Base-by-base conservation (phyloP, 1,140 invertebrate genomes). In the Rhopalosiphum maidis region DNA sequence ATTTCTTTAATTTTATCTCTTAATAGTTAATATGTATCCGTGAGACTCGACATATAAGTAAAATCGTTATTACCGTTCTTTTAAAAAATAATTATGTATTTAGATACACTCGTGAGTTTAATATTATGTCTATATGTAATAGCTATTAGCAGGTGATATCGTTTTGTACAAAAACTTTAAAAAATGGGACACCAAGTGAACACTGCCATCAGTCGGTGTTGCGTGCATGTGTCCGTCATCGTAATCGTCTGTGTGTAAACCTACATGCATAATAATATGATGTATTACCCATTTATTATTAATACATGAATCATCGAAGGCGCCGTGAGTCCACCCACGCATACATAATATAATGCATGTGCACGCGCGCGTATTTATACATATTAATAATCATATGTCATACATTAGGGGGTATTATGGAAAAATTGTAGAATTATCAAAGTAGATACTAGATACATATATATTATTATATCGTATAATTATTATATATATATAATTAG, bases 191-290 rank as follows among this genome's bases (percentile, higher is more conserved):
- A 41, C 23, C 37, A 23, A 85, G 22, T 41, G 37, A 43, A 15
- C 23, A 43, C 83, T 77, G 60, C 60, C n/a, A 77, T 77, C 30
- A 15, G 60, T n/a, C 60, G 60, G 30, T 5, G n/a, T 77, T 77
- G 60, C 60, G 60, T 77, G 30, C 60, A 77, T 77, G 60, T 77
- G 60, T 68, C n/a, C 60, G n/a, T 77, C 60, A n/a, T 77, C 60
- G 60, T 77, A 15, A 77, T 77, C 30, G 60, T n/a, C 60, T 30
- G 37, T 23, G 22, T 43, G 83, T 85, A 85, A 85, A 41, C 11
- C 4, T 85, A 77, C 60, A 77, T 35, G 60, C 60, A 77, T 41
- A 85, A 85, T 85, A 9, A 85, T 85, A 43, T 43, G 9, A 41
- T 85, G 23, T 85, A 41, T 85, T 85, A 43, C 37, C 23, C 22